Evolutionary conservation across 1,140 invertebrate genomes (phyloP).

Genomic region (Lucilia cuprina): DNA sequence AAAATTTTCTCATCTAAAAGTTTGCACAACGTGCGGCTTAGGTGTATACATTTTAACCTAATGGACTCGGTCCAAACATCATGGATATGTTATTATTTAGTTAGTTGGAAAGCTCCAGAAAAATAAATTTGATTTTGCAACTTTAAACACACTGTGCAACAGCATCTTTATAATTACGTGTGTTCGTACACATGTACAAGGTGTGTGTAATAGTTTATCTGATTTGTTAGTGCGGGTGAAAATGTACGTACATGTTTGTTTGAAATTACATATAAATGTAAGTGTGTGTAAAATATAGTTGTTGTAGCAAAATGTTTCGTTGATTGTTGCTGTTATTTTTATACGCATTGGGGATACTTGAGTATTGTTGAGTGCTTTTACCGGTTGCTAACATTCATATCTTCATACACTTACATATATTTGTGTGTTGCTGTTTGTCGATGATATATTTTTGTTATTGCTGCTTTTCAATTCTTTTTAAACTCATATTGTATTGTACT

Average conservation of each 20-base stretch:
- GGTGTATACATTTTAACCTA: no score
- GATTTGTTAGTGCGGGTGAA: neutral
- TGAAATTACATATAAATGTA: neutral
- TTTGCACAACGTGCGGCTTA: no score
- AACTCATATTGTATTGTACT: neutral
- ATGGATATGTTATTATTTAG: no score
- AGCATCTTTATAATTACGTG: neutral
- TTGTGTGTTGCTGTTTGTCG: neutral
- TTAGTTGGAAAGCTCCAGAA: no score
- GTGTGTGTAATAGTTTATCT: neutral
- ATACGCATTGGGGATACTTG: conserved; percentile 34
- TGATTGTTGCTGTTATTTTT: conserved; percentile 19
- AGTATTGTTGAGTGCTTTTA: conserved; percentile 33
- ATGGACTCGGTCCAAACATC: no score
- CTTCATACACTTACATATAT: neutral
- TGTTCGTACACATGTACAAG: neutral
- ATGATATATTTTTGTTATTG: neutral
- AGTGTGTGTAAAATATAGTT: neutral
- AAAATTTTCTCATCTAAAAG: no score
- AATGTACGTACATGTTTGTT: neutral
- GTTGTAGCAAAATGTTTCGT: neutral
- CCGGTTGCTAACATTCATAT: conserved; percentile 19
- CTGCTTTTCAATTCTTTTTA: neutral
- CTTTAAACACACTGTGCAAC: neutral
- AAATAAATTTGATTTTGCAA: neutral